Evolutionary conservation across 2,888 invertebrate species (phyloP), one percentile per base, ranked within the genome.

Genomic region (Drepanosiphum platanoidis): DNA sequence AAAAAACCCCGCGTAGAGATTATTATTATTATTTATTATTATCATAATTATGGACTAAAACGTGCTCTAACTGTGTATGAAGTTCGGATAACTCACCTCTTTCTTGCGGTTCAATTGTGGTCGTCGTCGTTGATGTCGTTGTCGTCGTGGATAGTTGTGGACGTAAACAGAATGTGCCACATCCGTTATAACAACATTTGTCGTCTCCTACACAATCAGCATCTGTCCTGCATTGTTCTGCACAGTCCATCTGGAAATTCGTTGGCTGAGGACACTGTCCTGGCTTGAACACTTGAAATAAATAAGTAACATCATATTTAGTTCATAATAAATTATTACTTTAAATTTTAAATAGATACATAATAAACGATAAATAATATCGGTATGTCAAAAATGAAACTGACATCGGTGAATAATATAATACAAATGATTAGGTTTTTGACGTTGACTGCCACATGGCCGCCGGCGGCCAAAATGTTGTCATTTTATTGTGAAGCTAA

Each of bases 161-260:
- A 93, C 90, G 91, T 3, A 93, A 90, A 89, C 97, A 97, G 39
- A 93, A 91, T 39, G 92, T 91, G 68, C 94, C 94, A 89, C 97
- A 97, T 79, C 94, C 95, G 88, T 93, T 93, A 87, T 90, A 90
- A 89, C 97, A 97, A 89, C 97, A 97, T 90, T 97, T 97, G 89
- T 93, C 92, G 36, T 93, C 92, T 52, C 93, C 93, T 22, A 92
- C 90, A 89, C 97, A 97, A 89, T 96, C 95, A 0, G 95, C 94
- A 89, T 97, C 97, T 82, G 93, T 93, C 86, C 91, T 90, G 88
- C 97, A 97, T 89, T 95, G 94, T 52, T 91, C 91, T 13, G 92
- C 92, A 89, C 97, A 96, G 81, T 90, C 89, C n/a, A 89, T 89
- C 15, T 90, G 89, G 75, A 89, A 89, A 13, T 90, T 87, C 11